Evolutionary conservation across 2,797 vertebrate species (phyloP).

Genomic region (Pipistrellus pygmaeus): DNA sequence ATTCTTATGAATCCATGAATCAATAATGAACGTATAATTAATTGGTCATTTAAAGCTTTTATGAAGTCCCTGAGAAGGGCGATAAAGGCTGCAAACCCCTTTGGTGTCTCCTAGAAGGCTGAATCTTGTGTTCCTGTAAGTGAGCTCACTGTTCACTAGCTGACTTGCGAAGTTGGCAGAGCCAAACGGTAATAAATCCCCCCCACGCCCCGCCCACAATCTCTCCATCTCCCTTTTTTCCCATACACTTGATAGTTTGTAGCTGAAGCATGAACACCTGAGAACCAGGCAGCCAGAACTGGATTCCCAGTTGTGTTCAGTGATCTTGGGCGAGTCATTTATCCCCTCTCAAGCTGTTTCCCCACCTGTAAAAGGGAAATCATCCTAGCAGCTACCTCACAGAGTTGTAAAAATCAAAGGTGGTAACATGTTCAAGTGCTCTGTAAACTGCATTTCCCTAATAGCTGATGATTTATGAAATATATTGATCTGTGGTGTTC

Average conservation of each 20-base stretch:
- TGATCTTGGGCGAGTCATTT: not conserved
- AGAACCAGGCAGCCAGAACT: not conserved
- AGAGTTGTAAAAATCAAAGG: not conserved
- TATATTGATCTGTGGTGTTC: not conserved
- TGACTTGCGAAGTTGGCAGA: not conserved
- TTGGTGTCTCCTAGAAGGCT: not conserved
- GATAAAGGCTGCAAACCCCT: not conserved
- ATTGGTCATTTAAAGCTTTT: slow-evolving; percentile 28
- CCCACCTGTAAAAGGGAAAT: not conserved
- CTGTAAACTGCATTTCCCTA: not conserved
- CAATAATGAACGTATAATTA: not conserved
- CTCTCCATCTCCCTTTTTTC: not conserved
- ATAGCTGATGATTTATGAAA: not conserved
- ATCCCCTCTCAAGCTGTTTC: not conserved
- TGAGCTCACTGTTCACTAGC: not conserved
- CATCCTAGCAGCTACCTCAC: not conserved
- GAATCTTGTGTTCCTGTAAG: not conserved
- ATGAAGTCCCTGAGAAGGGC: not conserved
- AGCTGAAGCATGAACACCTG: not conserved
- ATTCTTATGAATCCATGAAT: not conserved
- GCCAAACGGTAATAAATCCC: not conserved
- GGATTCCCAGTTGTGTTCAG: not conserved
- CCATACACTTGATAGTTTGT: not conserved
- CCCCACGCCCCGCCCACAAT: too few relatives aligned
- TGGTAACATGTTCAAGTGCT: not conserved